Percentiles rank a stretch among this genome's conserved stretches.
Conservation (phyloP, 2,888 invertebrate species). For the Dynastes hyllus region DNA sequence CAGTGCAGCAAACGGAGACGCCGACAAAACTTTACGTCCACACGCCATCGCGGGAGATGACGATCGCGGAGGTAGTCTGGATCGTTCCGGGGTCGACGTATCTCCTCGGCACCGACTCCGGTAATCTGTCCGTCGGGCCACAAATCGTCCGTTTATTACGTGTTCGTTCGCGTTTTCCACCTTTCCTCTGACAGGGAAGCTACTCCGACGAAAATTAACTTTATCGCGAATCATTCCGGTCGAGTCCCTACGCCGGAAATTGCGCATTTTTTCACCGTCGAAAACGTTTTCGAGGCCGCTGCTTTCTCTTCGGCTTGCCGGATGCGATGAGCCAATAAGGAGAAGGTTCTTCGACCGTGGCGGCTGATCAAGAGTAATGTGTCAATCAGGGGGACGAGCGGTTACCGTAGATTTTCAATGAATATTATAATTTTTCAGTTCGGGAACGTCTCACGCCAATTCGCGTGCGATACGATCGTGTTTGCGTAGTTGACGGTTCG, state of each 20-base stretch:
- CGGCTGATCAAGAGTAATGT: slow-evolving; percentile 62
- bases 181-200: neutral
- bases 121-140: slow-evolving; percentile 52
- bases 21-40: neutral
- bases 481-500: slow-evolving; percentile 61
- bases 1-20: neutral
- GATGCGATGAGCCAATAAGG: neutral
- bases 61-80: no score
- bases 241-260: slow-evolving; percentile 56
- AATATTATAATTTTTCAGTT: slow-evolving; percentile 65
- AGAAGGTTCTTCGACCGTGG: slow-evolving; percentile 3
- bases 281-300: slow-evolving; percentile 28
- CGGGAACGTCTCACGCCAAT: slow-evolving; percentile 58
- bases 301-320: neutral
- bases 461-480: slow-evolving; percentile 59
- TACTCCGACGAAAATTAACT: slow-evolving; percentile 57
- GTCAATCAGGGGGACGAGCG: slow-evolving; percentile 60
- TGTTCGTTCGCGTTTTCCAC: slow-evolving; percentile 28
- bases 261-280: slow-evolving; percentile 57
- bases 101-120: slow-evolving; percentile 31
- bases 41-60: neutral
- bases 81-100: neutral
- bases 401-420: slow-evolving; percentile 55
- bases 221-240: slow-evolving; percentile 57
- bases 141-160: slow-evolving; percentile 55